These are phyloP conservation scores for Scopus umbretta DNA, from an alignment of 2,113 vertebrate species.

Conservation along the genomic window DNA sequence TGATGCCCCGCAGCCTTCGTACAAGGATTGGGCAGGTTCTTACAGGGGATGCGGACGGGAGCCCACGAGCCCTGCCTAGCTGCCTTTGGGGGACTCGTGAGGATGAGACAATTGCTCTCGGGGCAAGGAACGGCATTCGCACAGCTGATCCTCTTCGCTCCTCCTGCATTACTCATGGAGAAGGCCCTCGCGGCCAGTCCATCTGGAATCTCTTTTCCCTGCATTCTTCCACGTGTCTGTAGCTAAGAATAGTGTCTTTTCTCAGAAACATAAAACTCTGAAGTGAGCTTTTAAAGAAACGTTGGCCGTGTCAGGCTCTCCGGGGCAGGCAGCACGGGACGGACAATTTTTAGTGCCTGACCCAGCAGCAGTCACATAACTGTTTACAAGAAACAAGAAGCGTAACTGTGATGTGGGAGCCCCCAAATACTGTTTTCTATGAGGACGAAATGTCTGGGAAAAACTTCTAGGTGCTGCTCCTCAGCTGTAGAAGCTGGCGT, in stretches of 20 bases:
- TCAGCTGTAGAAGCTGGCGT: background rate
- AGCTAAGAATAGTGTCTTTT: slow-evolving; percentile 16
- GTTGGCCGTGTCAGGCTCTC: background rate
- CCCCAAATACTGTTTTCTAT: background rate
- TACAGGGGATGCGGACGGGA: accelerated
- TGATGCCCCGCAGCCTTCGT: background rate
- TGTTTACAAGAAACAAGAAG: background rate
- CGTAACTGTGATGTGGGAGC: background rate
- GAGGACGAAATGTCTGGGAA: background rate
- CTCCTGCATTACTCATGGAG: background rate
- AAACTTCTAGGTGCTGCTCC: background rate
- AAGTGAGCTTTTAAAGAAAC: background rate
- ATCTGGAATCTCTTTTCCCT: slow-evolving; percentile 49
- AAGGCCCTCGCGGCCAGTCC: background rate
- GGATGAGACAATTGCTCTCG: background rate
- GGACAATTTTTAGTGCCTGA: background rate
- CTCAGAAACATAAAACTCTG: slow-evolving; percentile 7
- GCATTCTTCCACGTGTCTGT: background rate
- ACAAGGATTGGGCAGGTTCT: background rate
- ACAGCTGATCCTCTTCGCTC: background rate
- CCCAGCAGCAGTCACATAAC: background rate
- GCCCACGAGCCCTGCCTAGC: background rate
- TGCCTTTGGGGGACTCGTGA: background rate
- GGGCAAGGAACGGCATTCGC: background rate
- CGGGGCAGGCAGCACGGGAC: background rate